Evolutionary conservation across 1,140 invertebrate genomes (phyloP).

Genomic region (Pogonus chalceus): DNA sequence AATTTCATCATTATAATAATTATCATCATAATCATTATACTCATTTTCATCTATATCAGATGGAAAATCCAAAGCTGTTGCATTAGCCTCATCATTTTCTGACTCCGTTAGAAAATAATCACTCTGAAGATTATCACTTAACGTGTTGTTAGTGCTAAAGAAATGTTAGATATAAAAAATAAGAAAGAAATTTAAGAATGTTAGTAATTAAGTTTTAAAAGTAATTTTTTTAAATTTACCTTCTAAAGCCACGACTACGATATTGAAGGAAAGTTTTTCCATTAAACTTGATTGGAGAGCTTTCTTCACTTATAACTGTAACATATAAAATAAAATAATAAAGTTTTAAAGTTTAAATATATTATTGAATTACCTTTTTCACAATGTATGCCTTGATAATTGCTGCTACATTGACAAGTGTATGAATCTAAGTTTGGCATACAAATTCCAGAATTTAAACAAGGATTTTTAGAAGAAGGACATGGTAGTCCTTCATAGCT

Average conservation of each 20-base stretch:
- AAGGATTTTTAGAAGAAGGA: conserved; percentile 50
- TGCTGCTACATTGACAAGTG: conserved; percentile 56
- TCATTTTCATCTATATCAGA: conserved; percentile 11
- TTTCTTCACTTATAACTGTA: conserved; percentile 22
- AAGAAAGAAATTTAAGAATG: neutral
- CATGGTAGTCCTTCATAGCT: conserved; percentile 62
- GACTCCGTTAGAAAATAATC: neutral
- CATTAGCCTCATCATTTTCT: conserved; percentile 2
- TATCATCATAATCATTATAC: conserved; percentile 21
- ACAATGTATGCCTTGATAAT: conserved; percentile 59
- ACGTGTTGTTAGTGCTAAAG: conserved; percentile 18
- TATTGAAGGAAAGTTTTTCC: conserved; percentile 31
- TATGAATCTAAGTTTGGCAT: conserved; percentile 60
- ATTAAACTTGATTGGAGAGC: conserved; percentile 28
- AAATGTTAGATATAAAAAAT: neutral
- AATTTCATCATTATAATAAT: conserved; percentile 21
- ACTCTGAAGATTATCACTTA: conserved; percentile 11
- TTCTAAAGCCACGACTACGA: conserved; percentile 29
- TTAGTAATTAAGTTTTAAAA: conserved; percentile 12
- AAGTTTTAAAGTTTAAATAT: conserved; percentile 1
- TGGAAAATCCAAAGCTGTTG: neutral
- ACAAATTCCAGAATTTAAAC: conserved; percentile 66
- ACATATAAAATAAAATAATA: neutral
- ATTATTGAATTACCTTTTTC: conserved; percentile 50
- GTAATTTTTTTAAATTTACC: conserved; percentile 22